Evolutionary conservation across 2,797 vertebrate genomes (phyloP).

Genomic region (Antrozous pallidus): DNA sequence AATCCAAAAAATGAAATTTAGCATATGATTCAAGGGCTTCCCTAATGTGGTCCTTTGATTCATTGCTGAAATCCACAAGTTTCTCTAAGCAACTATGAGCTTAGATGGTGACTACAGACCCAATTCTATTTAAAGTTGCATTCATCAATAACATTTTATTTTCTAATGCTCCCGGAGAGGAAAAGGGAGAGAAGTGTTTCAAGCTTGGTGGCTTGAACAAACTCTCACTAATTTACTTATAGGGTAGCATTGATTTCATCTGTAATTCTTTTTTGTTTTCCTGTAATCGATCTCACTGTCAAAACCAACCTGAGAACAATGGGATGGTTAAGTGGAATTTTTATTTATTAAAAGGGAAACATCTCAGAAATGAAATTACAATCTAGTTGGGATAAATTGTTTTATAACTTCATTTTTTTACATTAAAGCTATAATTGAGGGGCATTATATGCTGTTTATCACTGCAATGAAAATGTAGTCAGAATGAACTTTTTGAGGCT

Average conservation of each 20-base stretch:
- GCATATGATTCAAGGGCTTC: not conserved
- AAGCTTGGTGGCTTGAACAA: constrained; percentile 48
- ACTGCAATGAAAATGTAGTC: constrained; percentile 77
- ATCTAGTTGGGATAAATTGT: constrained; percentile 72
- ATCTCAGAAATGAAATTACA: constrained; percentile 71
- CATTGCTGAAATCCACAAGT: not conserved
- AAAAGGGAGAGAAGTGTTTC: not conserved
- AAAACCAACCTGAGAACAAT: constrained; percentile 67
- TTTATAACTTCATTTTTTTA: constrained; percentile 72
- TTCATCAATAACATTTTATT: constrained; percentile 25
- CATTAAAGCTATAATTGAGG: constrained; percentile 75
- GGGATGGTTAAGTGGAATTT: constrained; percentile 61
- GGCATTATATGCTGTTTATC: constrained; percentile 79
- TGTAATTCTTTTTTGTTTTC: constrained; percentile 44
- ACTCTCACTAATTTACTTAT: constrained; percentile 64
- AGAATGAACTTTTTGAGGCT: constrained; percentile 79
- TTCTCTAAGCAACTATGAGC: too few species aligned
- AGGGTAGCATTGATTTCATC: constrained; percentile 67
- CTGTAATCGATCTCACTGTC: constrained; percentile 60
- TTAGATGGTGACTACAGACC: too few species aligned
- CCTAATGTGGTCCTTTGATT: not conserved
- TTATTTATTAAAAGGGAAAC: constrained; percentile 74
- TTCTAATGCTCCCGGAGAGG: constrained; percentile 30
- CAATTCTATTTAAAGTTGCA: constrained; percentile 18
- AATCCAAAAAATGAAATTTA: not conserved